These are phyloP conservation scores for Thalpophila matura DNA, from an alignment of 2,888 invertebrate genomes.

Conservation along the genomic window DNA sequence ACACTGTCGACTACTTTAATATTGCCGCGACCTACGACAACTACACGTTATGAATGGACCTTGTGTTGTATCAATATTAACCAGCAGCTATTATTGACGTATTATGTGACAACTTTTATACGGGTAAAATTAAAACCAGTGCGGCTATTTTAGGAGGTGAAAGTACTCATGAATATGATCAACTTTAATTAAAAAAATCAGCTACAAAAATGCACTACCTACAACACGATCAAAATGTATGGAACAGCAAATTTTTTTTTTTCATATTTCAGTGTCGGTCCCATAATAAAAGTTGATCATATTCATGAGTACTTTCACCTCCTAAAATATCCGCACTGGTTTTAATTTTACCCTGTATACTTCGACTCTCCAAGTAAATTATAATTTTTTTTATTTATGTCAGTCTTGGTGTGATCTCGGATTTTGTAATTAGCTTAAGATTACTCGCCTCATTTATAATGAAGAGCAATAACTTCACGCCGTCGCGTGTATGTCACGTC, in stretches of 20 bases:
- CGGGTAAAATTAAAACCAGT: too few relatives aligned
- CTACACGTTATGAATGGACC: slow-evolving; percentile 33
- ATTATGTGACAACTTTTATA: slow-evolving; percentile 28
- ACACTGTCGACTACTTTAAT: slow-evolving; percentile 60
- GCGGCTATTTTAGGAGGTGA: too few relatives aligned
- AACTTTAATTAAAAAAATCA: too few relatives aligned
- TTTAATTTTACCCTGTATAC: too few relatives aligned
- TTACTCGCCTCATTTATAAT: neutral
- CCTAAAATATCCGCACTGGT: too few relatives aligned
- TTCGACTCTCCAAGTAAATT: slow-evolving; percentile 8
- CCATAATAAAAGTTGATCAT: too few relatives aligned
- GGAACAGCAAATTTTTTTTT: too few relatives aligned
- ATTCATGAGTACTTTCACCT: too few relatives aligned
- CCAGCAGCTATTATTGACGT: slow-evolving; percentile 32
- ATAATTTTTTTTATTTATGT: slow-evolving; percentile 6
- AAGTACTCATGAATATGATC: too few relatives aligned
- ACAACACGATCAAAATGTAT: too few relatives aligned
- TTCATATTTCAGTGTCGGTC: too few relatives aligned
- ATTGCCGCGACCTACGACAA: slow-evolving; percentile 61
- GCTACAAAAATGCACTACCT: too few relatives aligned
- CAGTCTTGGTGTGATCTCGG: neutral
- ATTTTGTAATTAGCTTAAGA: neutral
- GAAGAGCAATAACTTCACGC: neutral
- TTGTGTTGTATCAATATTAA: slow-evolving; percentile 36
- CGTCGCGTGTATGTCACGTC: slow-evolving; percentile 24